Evolutionary conservation across 2,888 invertebrate genomes (phyloP).

Genomic region (Acanthosepion lycidas): DNA sequence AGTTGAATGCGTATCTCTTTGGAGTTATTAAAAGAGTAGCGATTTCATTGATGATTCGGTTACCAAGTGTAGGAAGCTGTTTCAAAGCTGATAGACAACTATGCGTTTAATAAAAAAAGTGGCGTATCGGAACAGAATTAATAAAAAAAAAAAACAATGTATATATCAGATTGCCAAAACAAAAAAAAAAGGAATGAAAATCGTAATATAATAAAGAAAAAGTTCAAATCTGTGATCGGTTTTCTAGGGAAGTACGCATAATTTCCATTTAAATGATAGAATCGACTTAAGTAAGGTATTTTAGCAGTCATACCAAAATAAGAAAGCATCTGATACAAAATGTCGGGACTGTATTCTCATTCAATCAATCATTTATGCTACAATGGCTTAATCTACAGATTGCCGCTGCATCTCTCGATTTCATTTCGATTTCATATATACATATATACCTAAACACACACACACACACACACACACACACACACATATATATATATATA

Average conservation of each 20-base stretch:
- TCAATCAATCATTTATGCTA: background rate
- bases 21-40: too few species aligned
- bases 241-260: background rate
- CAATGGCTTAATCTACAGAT: background rate
- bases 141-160: too few species aligned
- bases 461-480: too few species aligned
- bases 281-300: slow-evolving; percentile 24
- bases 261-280: background rate
- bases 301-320: background rate
- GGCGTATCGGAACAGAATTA: too few species aligned
- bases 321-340: background rate
- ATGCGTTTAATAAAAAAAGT: too few species aligned
- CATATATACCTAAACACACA: background rate
- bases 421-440: background rate
- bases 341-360: slow-evolving; percentile 15
- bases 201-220: background rate
- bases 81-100: too few species aligned
- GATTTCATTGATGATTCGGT: too few species aligned
- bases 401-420: background rate
- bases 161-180: too few species aligned
- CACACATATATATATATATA: too few species aligned
- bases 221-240: background rate
- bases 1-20: too few species aligned
- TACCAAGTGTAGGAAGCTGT: too few species aligned
- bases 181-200: too few species aligned